Base-by-base conservation (phyloP, 2,113 vertebrate species). In the Oryzias curvinotus region DNA sequence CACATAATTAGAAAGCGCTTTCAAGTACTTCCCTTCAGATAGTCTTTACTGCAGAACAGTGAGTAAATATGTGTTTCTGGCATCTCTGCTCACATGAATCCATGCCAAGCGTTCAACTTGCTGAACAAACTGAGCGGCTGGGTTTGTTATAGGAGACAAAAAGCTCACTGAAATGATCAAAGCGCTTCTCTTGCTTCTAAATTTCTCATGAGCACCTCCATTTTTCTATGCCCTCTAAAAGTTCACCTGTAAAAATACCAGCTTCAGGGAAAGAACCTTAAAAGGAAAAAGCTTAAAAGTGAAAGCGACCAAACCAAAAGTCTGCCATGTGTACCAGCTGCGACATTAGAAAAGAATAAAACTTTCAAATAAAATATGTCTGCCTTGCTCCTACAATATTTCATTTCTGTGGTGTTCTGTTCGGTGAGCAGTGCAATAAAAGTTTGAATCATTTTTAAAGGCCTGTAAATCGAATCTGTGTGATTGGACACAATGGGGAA, bases 361-460 rank as follows among this genome's bases (percentile, higher is more conserved):
- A 85, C 73, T 81, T 83, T 76, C 70, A 80, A 78, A 85, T 80
- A 80, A 86, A 88, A 86, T 78, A 71, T 71, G 66, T 84, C 72
- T 75, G 59, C 75, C 78, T 62, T 52, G 80, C 76, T 82, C 73
- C 30, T 68, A 60, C 71, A 65, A 78, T 84, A 82, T 86, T 84
- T 90, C 77, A 85, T 82, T 81, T 78, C 61, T 10, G 28, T 10
- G 51, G 44, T n/a, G 59, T 59, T 80, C 68, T 78, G 75, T 68
- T 84, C 83, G 65, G 50, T 64, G 78, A 82, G 73, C 75, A 75
- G 68, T 50, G 74, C 77, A 80, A 78, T 90, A 81, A 82, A 86
- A 87, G 81, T 87, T 87, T 74, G 79, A 82, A 75, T 77, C 76
- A 75, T 76, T 87, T 88, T 82, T 82, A 86, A 84, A 85, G 70